These are phyloP conservation scores for human (Homo sapiens) DNA, from an alignment of 2,113 vertebrate species.

Conservation along the genomic window DNA sequence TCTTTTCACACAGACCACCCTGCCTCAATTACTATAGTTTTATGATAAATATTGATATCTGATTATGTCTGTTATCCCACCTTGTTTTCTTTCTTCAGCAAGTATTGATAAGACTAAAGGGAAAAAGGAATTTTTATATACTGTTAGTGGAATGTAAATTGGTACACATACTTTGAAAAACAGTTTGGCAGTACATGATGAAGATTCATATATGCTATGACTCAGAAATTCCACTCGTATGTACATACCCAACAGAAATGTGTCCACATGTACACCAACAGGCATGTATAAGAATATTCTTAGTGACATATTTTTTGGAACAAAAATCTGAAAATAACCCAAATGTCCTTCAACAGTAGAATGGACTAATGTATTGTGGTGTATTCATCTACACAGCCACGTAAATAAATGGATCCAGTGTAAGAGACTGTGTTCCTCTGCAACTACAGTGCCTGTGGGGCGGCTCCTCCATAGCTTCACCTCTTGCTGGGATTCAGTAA, in stretches of 20 bases:
- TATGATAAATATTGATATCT: not conserved
- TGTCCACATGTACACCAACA: not conserved
- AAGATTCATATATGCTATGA: not conserved
- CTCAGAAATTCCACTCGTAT: constrained; percentile 4
- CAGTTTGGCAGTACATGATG: not conserved
- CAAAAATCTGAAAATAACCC: constrained; percentile 9
- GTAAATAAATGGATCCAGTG: not conserved
- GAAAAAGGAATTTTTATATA: constrained; percentile 8
- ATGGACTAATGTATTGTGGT: not conserved
- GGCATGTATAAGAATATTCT: constrained; percentile 8
- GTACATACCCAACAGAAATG: not conserved
- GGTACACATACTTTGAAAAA: not conserved
- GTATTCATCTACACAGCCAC: not conserved
- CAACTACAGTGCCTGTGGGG: not conserved
- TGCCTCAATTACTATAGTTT: not conserved
- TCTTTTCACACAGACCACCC: not conserved
- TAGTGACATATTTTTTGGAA: constrained; percentile 35
- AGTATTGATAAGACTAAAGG: not conserved
- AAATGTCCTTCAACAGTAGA: not conserved
- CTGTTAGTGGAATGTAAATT: not conserved
- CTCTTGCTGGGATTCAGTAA: not conserved
- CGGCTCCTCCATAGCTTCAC: not conserved
- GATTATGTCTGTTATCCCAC: not conserved
- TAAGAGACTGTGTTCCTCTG: not conserved
- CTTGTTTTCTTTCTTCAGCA: not conserved